Evolutionary conservation across 2,797 vertebrate genomes (phyloP), one percentile per base, ranked within the genome.

Genomic region (Crenuchus spilurus): DNA sequence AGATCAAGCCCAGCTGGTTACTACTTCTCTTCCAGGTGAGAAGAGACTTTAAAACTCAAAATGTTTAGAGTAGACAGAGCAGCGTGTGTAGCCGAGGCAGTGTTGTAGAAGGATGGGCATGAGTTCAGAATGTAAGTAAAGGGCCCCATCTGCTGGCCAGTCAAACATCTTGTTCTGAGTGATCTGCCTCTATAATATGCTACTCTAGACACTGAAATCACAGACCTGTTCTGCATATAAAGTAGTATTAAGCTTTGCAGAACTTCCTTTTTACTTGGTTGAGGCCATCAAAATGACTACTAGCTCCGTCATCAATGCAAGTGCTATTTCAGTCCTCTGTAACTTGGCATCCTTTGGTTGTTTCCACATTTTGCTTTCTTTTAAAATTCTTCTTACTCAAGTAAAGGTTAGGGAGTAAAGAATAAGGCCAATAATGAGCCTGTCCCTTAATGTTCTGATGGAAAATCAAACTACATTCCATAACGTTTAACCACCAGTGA

Each of bases 261-360:
- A 78, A 49, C 54, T 63, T 65, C 76, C 83, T 62, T 52, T 52
- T 39, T 64, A 70, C 68, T 72, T 83, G 85, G 80, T 8, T 74
- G 84, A 86, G 83, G 84, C 88, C 87, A 87, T 88, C 80, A 80
- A 82, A 81, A 77, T 87, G 87, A 92, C 87, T 82, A 90, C 87
- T 87, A 85, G 78, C 83, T 86, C 82, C 85, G 86, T 85, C 80
- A 83, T 81, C 85, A 82, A 86, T 90, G 87, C 87, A 88, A 87
- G 79, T 64, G 54, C 20, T 65, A 33, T 57, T 62, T 51, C 44
- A 77, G 35, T 39, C 70, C 63, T 49, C 54, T 26, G 31, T 35
- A 13, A 28, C 16, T 33, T 20, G 18, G 62, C 44, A 61, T 64
- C 26, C 24, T 68, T 39, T 51, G 14, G 42, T 67, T 16, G 13